Conservation (phyloP, 2,888 invertebrate genomes). For the Thymelicus lineola region DNA sequence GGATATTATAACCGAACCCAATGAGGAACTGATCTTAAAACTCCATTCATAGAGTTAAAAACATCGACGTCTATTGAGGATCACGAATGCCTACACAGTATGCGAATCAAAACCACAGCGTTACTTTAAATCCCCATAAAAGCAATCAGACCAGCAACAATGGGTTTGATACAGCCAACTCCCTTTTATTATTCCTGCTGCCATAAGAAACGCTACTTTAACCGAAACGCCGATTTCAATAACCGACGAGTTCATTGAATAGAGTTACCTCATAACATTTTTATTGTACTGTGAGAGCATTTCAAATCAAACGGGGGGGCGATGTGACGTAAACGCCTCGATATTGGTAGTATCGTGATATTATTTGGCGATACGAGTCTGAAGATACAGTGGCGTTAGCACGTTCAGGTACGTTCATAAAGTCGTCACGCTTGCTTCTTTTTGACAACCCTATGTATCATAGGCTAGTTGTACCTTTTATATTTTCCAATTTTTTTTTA, state of each 20-base stretch:
- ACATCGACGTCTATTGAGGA: not conserved
- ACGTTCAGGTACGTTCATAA: too few species aligned
- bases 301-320: slow-evolving; percentile 62
- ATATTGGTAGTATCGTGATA: slow-evolving; percentile 72
- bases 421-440: not conserved
- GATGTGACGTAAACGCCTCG: slow-evolving; percentile 48
- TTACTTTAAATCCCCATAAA: slow-evolving; percentile 51
- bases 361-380: slow-evolving; percentile 51
- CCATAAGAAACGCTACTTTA: slow-evolving; percentile 70
- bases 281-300: slow-evolving; percentile 81
- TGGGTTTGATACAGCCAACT: slow-evolving; percentile 54
- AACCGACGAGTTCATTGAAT: slow-evolving; percentile 80
- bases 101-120: slow-evolving; percentile 22
- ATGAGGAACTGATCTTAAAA: not conserved
- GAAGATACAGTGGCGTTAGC: not conserved
- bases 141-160: slow-evolving; percentile 63
- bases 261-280: slow-evolving; percentile 83
- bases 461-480: not conserved
- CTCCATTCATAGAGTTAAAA: not conserved
- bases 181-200: slow-evolving; percentile 63
- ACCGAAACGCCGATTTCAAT: slow-evolving; percentile 78
- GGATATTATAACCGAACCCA: not conserved
- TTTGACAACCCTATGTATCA: not conserved
- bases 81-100: not conserved
- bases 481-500: not conserved